A percentile compares a stretch with the other conserved stretches of the same genome.
phyloP scores from a whole-genome alignment of 2,113 vertebrate species.

The Pachypanchax playfairii region DNA sequence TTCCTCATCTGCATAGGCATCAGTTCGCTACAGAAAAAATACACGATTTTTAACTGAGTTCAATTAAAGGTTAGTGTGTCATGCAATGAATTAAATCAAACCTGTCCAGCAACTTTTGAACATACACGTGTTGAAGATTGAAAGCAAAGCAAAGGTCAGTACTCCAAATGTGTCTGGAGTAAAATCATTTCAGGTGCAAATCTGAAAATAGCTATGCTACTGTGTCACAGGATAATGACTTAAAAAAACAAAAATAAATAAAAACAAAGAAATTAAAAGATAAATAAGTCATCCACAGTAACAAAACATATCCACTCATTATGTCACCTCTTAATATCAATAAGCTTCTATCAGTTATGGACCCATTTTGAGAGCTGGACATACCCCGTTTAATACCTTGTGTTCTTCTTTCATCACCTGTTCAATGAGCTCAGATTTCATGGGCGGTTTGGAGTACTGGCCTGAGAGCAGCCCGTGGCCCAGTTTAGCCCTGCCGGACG shows the following conservation, averaged over 20 bases:
- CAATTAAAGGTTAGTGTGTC: neutral
- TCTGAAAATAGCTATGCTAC: too few relatives aligned
- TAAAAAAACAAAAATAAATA: too few relatives aligned
- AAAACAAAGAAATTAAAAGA: neutral
- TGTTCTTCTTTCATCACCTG: conserved; percentile 99
- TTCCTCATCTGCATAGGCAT: conserved; percentile 19
- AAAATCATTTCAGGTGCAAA: too few relatives aligned
- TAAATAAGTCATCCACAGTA: neutral
- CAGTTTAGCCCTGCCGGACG: conserved; percentile 89
- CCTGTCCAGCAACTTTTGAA: neutral
- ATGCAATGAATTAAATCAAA: neutral
- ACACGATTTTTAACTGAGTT: neutral
- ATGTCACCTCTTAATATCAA: conserved; percentile 9
- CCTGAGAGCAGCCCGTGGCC: conserved; percentile 97
- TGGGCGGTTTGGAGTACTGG: conserved; percentile 93
- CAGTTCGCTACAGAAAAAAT: neutral
- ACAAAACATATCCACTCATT: neutral
- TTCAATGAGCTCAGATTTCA: conserved; percentile 98
- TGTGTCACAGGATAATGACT: too few relatives aligned
- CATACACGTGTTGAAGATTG: neutral
- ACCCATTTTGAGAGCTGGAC: conserved; percentile 66
- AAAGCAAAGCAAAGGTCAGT: neutral
- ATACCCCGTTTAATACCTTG: conserved; percentile 90
- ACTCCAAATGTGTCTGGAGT: conserved; percentile 2
- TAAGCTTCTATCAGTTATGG: conserved; percentile 51